Percentiles rank a stretch among this genome's conserved stretches.
Conservation (phyloP, 2,888 invertebrate species). For the Xylophagus ater region DNA sequence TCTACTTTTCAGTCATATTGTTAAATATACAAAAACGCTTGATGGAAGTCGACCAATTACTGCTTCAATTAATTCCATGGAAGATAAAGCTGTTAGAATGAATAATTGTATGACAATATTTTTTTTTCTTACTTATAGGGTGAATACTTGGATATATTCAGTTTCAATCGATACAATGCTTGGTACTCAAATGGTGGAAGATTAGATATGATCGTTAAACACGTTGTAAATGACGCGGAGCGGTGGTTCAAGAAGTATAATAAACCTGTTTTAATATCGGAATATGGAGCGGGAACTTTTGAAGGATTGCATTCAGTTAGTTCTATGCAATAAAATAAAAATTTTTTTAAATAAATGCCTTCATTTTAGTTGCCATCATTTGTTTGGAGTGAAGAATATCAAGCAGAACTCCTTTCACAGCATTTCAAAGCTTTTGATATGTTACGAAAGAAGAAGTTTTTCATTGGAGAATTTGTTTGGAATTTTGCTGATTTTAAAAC, state of each 20-base stretch:
- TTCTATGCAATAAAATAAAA: no score
- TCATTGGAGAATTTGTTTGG: constrained; percentile 97
- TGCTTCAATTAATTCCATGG: constrained; percentile 56
- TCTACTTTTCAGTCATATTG: constrained; percentile 54
- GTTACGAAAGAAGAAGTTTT: constrained; percentile 61
- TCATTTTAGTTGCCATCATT: constrained; percentile 58
- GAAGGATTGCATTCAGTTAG: constrained; percentile 80
- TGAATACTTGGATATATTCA: constrained; percentile 73
- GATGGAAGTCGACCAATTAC: constrained; percentile 80
- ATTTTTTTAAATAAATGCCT: no score
- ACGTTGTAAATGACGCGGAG: constrained; percentile 64
- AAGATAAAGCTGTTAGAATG: constrained; percentile 57
- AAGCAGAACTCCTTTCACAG: constrained; percentile 66
- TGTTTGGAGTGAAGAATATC: constrained; percentile 95
- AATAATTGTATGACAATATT: no score
- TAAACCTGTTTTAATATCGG: constrained; percentile 86
- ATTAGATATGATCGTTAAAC: constrained; percentile 57
- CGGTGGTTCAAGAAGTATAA: constrained; percentile 69
- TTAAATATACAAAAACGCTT: constrained; percentile 61
- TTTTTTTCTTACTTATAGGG: no score
- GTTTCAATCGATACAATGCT: constrained; percentile 93
- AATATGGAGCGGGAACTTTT: constrained; percentile 93
- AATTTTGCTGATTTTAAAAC: constrained; percentile 99
- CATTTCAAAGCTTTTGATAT: constrained; percentile 88
- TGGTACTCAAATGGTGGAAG: constrained; percentile 88